Evolutionary conservation across 2,797 vertebrate species (phyloP), one percentile per base, ranked within the genome.

Genomic region (Oryzias sinensis): DNA sequence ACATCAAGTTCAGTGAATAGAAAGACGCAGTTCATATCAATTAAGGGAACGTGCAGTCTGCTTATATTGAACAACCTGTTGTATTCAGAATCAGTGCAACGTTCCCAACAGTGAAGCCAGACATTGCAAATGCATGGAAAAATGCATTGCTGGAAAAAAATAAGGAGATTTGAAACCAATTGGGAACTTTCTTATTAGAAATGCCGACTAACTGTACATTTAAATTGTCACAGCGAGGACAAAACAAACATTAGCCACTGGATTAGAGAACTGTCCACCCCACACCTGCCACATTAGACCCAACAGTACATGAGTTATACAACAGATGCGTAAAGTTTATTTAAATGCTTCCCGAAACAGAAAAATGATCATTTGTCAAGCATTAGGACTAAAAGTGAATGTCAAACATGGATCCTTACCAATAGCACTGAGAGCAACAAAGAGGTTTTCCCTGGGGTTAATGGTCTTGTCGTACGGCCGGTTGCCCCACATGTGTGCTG

Each of bases 401-500:
- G 53, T 52, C 17, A 48, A 18, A 22, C 41, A 41, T 22, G 6
- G 46, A 27, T 63, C 14, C 50, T 82, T 92, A 98, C 97, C 96
- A 67, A 92, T 76, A 46, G 96, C 94, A 67, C 94, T 93, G 62
- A 98, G 68, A 5, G 95, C 91, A 48, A 99, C 96, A 48, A 96
- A 77, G 45, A 56, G 68, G 68, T 99, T 99, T 89, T 98, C 95
- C 52, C 96, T 91, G 0, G 96, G 95, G 77, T 93, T 94, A 62
- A 98, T 98, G 80, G 50, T 62, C 60, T 77, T 80, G 86, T 99
- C 95, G 1, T 97, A 98, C 0, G 97, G 97, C 55, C 94, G 91
- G 88, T 91, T 95, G 56, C 96, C 97, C 59, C 92, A 99, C 85
- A 98, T 94, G 76, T 98, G 97, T 6, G 96, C 96, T 0, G 95